These are phyloP conservation scores for Actinostola sp. DNA, from an alignment of 92 coral and sea anemone species.

Conservation along the genomic window DNA sequence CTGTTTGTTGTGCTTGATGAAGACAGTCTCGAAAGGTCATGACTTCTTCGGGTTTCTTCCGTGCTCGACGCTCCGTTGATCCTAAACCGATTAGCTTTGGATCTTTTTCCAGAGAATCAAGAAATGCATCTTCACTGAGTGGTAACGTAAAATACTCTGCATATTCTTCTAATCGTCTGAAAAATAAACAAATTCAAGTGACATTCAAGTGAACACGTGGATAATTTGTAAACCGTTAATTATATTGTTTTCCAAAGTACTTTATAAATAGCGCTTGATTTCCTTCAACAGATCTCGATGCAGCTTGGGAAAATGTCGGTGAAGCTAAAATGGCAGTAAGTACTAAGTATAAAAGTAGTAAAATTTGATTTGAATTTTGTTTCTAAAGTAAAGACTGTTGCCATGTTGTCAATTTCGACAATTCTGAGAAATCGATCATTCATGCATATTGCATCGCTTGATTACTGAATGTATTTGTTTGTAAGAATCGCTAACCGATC, in stretches of 20 bases:
- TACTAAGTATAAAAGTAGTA: no score
- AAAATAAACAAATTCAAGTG: neutral
- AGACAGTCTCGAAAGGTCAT: slow-evolving; percentile 39
- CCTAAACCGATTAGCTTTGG: slow-evolving; percentile 75
- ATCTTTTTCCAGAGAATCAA: slow-evolving; percentile 60
- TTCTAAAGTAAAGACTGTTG: neutral
- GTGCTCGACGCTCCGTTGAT: slow-evolving; percentile 81
- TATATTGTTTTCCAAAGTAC: slow-evolving; percentile 6
- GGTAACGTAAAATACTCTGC: slow-evolving; percentile 42
- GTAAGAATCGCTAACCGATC: no score
- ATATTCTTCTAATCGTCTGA: neutral
- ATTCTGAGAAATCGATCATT: no score
- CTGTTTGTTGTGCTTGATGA: slow-evolving; percentile 21
- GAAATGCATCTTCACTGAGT: slow-evolving; percentile 64
- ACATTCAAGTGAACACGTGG: slow-evolving; percentile 18
- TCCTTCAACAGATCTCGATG: slow-evolving; percentile 69
- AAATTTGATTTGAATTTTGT: no score
- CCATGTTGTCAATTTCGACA: neutral
- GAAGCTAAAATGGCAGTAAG: slow-evolving; percentile 94
- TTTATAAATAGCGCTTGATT: neutral
- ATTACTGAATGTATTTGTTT: no score
- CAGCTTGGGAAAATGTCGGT: slow-evolving; percentile 96
- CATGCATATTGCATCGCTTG: no score
- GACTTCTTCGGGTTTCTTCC: slow-evolving; percentile 70
- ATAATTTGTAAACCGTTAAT: slow-evolving; percentile 14